Percentiles rank a stretch among this genome's conserved stretches.
Evolutionary conservation across 2,113 vertebrate genomes (phyloP).

Genomic region (Corynorhinus townsendii): DNA sequence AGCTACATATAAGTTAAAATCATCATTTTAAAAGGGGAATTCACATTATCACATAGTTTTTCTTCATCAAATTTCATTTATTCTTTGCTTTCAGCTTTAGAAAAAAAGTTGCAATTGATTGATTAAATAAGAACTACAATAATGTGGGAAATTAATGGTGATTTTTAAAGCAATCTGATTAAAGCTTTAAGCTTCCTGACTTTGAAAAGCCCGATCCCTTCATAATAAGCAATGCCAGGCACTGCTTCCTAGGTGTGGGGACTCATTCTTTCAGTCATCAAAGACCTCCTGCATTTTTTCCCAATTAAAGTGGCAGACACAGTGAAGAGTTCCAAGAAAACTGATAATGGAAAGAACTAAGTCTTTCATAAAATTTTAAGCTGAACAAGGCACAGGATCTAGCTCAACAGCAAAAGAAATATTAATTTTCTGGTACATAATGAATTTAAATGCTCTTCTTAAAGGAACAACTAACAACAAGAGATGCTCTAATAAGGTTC

Average conservation of each 20-base stretch:
- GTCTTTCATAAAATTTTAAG: constrained; percentile 5
- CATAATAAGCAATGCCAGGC: background rate
- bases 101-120: constrained; percentile 18
- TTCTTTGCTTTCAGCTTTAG: constrained; percentile 7
- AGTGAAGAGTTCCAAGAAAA: constrained; percentile 15
- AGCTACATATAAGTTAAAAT: background rate
- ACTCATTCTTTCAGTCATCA: constrained; percentile 24
- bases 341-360: constrained; percentile 35
- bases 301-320: constrained; percentile 44
- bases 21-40: constrained; percentile 11
- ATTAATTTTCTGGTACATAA: constrained; percentile 30
- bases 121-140: constrained; percentile 26
- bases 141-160: background rate
- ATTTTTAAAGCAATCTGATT: constrained; percentile 34
- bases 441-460: constrained; percentile 26
- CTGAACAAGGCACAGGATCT: background rate
- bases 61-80: constrained; percentile 19
- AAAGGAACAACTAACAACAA: background rate
- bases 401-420: background rate
- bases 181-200: constrained; percentile 15
- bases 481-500: background rate
- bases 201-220: constrained; percentile 30
- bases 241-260: background rate
- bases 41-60: background rate
- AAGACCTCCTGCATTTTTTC: constrained; percentile 41